A percentile compares a stretch with the other conserved stretches of the same genome.
Conservation (phyloP, 1,140 invertebrate genomes). For the Drosophila pruinosa region DNA sequence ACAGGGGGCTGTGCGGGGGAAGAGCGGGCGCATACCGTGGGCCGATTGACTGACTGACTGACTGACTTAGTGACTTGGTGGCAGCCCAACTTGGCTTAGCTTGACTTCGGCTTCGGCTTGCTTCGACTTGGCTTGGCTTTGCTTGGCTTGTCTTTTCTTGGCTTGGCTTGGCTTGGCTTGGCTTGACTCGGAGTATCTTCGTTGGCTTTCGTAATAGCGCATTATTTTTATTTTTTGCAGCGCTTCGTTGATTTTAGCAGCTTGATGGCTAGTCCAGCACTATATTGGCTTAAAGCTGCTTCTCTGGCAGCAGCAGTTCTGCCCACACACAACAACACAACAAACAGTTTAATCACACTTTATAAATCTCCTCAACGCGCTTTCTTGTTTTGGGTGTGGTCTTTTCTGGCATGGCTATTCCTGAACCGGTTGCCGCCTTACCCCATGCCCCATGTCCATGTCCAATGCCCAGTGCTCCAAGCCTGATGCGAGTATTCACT, state of each 20-base stretch:
- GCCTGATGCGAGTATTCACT: not conserved
- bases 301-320: constrained; percentile 71
- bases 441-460: not conserved
- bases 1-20: not conserved
- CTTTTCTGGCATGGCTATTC: constrained; percentile 26
- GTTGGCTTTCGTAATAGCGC: constrained; percentile 65
- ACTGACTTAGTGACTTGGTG: constrained; percentile 59
- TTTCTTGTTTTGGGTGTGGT: constrained; percentile 67
- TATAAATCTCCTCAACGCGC: constrained; percentile 68
- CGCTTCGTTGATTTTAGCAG: constrained; percentile 74
- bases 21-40: constrained; percentile 59
- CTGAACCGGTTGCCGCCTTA: constrained; percentile 3
- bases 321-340: constrained; percentile 52
- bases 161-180: constrained; percentile 20
- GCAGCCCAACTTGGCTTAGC: constrained; percentile 26
- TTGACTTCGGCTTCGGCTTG: constrained; percentile 5
- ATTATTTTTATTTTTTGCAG: constrained; percentile 57
- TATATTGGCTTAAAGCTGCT: constrained; percentile 69
- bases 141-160: not conserved
- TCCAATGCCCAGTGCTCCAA: not conserved
- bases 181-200: constrained; percentile 70
- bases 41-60: constrained; percentile 58
- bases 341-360: constrained; percentile 52
- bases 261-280: constrained; percentile 67
- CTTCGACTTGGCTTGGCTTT: constrained; percentile 33